Conservation (phyloP, 2,113 vertebrate species). For the Thryonomys swinderianus region DNA sequence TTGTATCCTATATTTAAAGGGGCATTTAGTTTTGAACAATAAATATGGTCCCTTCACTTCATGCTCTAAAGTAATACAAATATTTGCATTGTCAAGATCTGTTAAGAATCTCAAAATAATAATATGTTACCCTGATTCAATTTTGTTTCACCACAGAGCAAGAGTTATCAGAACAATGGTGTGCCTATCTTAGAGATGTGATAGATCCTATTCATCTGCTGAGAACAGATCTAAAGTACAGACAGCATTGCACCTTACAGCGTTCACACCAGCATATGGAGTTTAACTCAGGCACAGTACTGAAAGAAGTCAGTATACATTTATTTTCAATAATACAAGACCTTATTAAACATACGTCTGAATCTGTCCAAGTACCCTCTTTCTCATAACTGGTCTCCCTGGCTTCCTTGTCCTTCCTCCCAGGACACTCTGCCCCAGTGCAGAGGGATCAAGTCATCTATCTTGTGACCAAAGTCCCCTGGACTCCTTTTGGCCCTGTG, state of each 20-base stretch:
- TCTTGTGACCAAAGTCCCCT: background rate
- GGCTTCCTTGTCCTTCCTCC: background rate
- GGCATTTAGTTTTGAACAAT: constrained; percentile 23
- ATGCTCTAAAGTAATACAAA: constrained; percentile 16
- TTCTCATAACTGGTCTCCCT: background rate
- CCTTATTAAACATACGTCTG: background rate
- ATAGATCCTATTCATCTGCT: constrained; percentile 91
- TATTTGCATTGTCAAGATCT: background rate
- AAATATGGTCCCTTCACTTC: background rate
- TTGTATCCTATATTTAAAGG: constrained; percentile 28
- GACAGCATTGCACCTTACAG: constrained; percentile 81
- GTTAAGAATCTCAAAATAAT: constrained; percentile 43
- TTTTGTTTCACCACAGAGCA: constrained; percentile 86
- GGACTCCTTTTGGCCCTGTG: background rate
- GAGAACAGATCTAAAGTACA: constrained; percentile 88
- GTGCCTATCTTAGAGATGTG: constrained; percentile 84
- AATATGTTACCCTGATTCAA: constrained; percentile 67
- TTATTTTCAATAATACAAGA: constrained; percentile 53
- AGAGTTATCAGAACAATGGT: constrained; percentile 86
- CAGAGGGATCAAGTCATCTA: background rate
- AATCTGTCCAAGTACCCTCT: background rate
- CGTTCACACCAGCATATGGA: constrained; percentile 50
- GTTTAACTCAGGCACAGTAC: constrained; percentile 81
- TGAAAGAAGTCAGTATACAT: constrained; percentile 89
- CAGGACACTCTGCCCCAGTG: background rate